Evolutionary conservation across 1,140 invertebrate genomes (phyloP).

Genomic region (Drosophila melanogaster): Release_6_plus_ISO1_MT NT_033777.3:28777501-28778000

Average conservation of each 20-base stretch:
- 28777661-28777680: slow-evolving; percentile 77
- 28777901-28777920: slow-evolving; percentile 1
- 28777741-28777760: slow-evolving; percentile 76
- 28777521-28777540: slow-evolving; percentile 50
- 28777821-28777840: background rate
- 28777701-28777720: slow-evolving; percentile 2
- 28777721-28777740: slow-evolving; percentile 19
- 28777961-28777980: slow-evolving; percentile 33
- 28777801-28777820: slow-evolving; percentile 33
- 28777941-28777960: slow-evolving; percentile 7
- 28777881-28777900: slow-evolving; percentile 35
- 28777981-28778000: slow-evolving; percentile 20
- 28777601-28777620: slow-evolving; percentile 7
- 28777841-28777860: slow-evolving; percentile 12
- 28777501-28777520: slow-evolving; percentile 28
- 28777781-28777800: slow-evolving; percentile 66
- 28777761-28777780: slow-evolving; percentile 79
- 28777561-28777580: slow-evolving; percentile 56
- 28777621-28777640: slow-evolving; percentile 31
- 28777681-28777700: slow-evolving; percentile 32
- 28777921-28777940: slow-evolving; percentile 1
- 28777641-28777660: slow-evolving; percentile 51
- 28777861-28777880: slow-evolving; percentile 3
- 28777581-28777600: slow-evolving; percentile 4
- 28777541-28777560: slow-evolving; percentile 65